A percentile compares a stretch with the other conserved stretches of the same genome.
These are phyloP conservation scores for Anodontia alba DNA, from an alignment of 2,888 invertebrate species.

Conservation along the genomic window DNA sequence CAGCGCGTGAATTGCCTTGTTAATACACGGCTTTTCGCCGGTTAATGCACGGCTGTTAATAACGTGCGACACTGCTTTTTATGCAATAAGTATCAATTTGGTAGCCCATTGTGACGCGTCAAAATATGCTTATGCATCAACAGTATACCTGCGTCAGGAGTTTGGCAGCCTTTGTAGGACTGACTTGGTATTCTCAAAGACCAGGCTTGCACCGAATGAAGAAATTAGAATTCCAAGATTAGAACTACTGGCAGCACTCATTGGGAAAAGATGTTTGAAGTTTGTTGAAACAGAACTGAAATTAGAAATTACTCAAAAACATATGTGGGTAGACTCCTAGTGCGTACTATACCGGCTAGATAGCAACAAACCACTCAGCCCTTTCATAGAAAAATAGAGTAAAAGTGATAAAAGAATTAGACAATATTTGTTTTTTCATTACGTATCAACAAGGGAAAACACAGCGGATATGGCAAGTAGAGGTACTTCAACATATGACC, in stretches of 20 bases:
- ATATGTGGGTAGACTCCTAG: neutral
- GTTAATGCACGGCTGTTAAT: no score
- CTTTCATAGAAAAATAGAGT: neutral
- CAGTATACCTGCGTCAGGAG: conserved; percentile 9
- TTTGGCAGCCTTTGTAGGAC: neutral
- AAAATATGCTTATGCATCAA: no score
- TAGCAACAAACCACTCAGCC: neutral
- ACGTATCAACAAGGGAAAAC: neutral
- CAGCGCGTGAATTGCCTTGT: no score
- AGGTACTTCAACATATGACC: neutral
- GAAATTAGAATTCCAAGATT: conserved; percentile 3
- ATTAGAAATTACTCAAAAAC: neutral
- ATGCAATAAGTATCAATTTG: neutral
- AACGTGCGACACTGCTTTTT: no score
- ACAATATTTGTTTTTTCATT: neutral
- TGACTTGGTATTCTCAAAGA: conserved; percentile 6
- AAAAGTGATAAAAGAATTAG: neutral
- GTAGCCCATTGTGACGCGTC: no score
- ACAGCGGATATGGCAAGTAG: conserved; percentile 16
- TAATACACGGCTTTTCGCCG: no score
- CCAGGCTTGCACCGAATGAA: conserved; percentile 9
- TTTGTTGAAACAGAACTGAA: neutral
- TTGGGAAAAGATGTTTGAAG: neutral
- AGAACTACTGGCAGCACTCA: conserved; percentile 11
- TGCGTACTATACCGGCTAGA: neutral